Percentiles rank a stretch among this genome's conserved stretches.
These are phyloP conservation scores for Cheilosia variabilis DNA, from an alignment of 2,888 invertebrate genomes.

Conservation along the genomic window DNA sequence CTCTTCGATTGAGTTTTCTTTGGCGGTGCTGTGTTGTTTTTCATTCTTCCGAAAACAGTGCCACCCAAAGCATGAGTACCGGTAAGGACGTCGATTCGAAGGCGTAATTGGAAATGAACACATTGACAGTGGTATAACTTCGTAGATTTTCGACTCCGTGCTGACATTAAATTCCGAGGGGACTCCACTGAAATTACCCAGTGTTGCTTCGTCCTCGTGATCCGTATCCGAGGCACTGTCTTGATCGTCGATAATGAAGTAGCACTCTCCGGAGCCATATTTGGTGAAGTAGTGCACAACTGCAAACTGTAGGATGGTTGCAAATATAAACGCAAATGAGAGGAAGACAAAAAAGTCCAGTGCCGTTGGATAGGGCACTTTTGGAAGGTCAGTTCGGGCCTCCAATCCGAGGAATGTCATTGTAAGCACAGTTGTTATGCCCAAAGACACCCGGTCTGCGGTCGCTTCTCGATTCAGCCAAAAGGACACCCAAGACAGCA, in stretches of 20 bases:
- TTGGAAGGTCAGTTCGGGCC: conserved; percentile 91
- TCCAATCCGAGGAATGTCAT: conserved; percentile 93
- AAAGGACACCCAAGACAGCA: conserved; percentile 94
- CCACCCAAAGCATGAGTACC: conserved; percentile 78
- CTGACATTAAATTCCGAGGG: conserved; percentile 80
- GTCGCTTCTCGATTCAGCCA: conserved; percentile 93
- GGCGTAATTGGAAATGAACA: conserved; percentile 84
- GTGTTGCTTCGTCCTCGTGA: conserved; percentile 82
- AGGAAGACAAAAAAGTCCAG: conserved; percentile 93
- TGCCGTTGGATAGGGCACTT: conserved; percentile 94
- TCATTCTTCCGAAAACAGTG: conserved; percentile 76
- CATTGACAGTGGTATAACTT: conserved; percentile 87
- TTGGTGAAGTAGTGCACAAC: conserved; percentile 95
- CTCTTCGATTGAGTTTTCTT: conserved; percentile 79
- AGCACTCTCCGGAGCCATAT: conserved; percentile 91
- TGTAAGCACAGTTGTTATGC: conserved; percentile 92
- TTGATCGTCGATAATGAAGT: conserved; percentile 87
- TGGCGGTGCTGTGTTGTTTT: conserved; percentile 73
- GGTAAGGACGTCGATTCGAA: conserved; percentile 73
- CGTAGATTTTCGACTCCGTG: conserved; percentile 84
- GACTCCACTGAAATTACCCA: conserved; percentile 74
- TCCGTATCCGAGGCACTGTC: conserved; percentile 86
- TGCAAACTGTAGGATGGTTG: conserved; percentile 92
- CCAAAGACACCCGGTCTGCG: conserved; percentile 91
- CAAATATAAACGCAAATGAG: conserved; percentile 91